Conservation (phyloP, 2,888 invertebrate species). For the Ptycholaimellus sp. region DNA sequence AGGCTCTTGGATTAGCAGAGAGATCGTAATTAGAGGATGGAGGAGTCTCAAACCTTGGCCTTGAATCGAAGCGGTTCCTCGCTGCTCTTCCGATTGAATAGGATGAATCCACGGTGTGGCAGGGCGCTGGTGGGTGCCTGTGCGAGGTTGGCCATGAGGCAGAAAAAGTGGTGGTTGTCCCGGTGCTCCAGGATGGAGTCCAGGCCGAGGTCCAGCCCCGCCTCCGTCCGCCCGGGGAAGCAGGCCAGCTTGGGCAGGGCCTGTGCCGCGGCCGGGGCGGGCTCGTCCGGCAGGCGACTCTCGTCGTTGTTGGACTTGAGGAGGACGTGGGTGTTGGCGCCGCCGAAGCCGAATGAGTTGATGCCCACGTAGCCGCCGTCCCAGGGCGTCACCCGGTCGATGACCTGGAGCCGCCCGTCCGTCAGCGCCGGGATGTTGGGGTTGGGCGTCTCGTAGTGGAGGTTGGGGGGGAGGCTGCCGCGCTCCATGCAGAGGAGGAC, state of each 20-base stretch:
- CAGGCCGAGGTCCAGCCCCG: conserved; percentile 17
- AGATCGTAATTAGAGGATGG: not conserved
- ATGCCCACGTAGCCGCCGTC: conserved; percentile 70
- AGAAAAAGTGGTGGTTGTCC: conserved; percentile 15
- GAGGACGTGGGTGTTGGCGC: conserved; percentile 69
- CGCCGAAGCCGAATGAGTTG: conserved; percentile 95
- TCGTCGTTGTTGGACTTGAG: conserved; percentile 31
- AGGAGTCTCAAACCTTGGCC: conserved; percentile 13
- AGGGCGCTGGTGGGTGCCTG: conserved; percentile 42
- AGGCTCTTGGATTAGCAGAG: not conserved
- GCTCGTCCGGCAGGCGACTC: not conserved
- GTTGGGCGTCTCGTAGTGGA: conserved; percentile 67
- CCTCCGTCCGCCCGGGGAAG: conserved; percentile 55
- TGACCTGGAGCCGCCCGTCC: conserved; percentile 72
- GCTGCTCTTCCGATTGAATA: conserved; percentile 38
- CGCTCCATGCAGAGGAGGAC: conserved; percentile 70
- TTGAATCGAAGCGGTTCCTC: conserved; percentile 12
- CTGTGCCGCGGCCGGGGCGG: conserved; percentile 24
- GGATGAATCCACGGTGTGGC: conserved; percentile 50
- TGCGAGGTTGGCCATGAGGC: conserved; percentile 18
- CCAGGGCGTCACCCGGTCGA: conserved; percentile 55
- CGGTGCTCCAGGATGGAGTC: conserved; percentile 19
- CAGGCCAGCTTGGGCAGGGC: conserved; percentile 45
- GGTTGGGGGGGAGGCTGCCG: conserved; percentile 62
- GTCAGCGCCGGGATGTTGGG: conserved; percentile 63